Evolutionary conservation across 2,113 vertebrate genomes (phyloP).

Genomic region (Oncorhynchus tshawytscha): DNA sequence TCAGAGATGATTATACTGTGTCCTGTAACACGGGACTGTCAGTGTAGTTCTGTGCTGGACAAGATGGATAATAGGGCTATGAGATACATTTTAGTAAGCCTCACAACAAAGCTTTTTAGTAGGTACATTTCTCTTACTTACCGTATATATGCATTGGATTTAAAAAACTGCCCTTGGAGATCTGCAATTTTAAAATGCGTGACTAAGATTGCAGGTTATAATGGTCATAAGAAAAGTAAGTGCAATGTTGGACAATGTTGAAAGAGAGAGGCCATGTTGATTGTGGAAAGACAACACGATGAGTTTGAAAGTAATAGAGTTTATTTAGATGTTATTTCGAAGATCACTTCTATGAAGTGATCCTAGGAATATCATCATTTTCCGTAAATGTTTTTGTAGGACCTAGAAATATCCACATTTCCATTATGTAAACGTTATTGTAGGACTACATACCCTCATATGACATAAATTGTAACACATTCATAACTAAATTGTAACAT

Average conservation of each 20-base stretch:
- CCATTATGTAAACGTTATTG: background rate
- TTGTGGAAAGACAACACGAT: constrained; percentile 28
- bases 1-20: too few species aligned
- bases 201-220: background rate
- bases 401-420: constrained; percentile 17
- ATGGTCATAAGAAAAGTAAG: background rate
- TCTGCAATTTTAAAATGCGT: background rate
- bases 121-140: background rate
- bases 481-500: background rate
- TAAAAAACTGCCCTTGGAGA: background rate
- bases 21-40: too few species aligned
- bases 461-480: background rate
- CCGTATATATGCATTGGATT: background rate
- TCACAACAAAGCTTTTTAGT: background rate
- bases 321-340: constrained; percentile 45
- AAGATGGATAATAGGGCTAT: too few species aligned
- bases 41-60: too few species aligned
- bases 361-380: constrained; percentile 24
- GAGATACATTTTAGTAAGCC: too few species aligned
- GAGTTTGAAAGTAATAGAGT: constrained; percentile 20
- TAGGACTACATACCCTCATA: background rate
- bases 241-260: background rate
- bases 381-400: background rate
- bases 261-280: constrained; percentile 26
- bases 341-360: constrained; percentile 62